These are phyloP conservation scores for Orycteropus afer DNA, from an alignment of 2,113 vertebrate species.

Conservation along the genomic window DNA sequence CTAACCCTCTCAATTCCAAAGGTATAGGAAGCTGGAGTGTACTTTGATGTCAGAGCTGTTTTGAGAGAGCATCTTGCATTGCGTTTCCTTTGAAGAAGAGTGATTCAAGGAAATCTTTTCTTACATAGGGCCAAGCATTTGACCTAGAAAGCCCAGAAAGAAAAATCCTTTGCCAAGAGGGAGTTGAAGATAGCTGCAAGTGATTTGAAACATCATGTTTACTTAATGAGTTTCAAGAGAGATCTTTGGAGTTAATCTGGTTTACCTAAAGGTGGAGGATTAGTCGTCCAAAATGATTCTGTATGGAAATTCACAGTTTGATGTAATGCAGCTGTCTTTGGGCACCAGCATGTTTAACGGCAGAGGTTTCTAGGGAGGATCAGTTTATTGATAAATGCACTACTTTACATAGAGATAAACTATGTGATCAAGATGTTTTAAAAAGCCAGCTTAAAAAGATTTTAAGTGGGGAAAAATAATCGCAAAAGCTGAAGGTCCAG, in stretches of 20 bases:
- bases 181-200: neutral
- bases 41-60: conserved; percentile 43
- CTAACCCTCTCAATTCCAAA: neutral
- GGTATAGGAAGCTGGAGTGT: conserved; percentile 52
- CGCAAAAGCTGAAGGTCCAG: neutral
- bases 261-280: conserved; percentile 54
- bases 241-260: conserved; percentile 56
- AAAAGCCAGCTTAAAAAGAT: neutral
- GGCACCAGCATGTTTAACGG: neutral
- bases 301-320: neutral
- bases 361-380: neutral
- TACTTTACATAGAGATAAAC: neutral
- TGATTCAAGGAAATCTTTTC: conserved; percentile 49
- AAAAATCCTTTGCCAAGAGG: conserved; percentile 25
- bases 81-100: conserved; percentile 49
- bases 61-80: neutral
- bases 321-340: neutral
- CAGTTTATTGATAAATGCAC: neutral
- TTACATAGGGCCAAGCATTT: neutral
- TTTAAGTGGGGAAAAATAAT: neutral
- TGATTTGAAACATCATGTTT: conserved; percentile 54
- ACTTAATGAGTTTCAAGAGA: conserved; percentile 35
- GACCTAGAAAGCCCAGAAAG: conserved; percentile 22
- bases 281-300: conserved; percentile 6
- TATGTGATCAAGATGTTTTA: neutral